A percentile compares a stretch with the other conserved stretches of the same genome.
These are phyloP conservation scores for Tupaia tana DNA, from an alignment of 2,113 vertebrate genomes.

Conservation along the genomic window DNA sequence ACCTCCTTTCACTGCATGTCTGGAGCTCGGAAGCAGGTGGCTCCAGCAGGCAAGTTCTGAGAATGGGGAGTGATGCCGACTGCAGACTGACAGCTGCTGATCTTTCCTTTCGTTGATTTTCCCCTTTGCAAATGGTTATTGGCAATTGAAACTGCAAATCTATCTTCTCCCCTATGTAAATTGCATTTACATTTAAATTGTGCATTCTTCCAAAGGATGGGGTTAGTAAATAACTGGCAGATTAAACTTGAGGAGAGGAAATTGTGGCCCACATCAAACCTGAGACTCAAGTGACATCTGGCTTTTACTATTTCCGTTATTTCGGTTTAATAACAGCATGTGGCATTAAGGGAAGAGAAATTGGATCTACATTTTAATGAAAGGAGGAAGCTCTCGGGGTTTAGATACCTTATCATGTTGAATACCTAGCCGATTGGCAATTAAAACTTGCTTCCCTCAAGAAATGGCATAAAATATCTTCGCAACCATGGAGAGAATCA, in stretches of 20 bases:
- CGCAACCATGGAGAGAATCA: conserved; percentile 21
- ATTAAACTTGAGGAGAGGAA: conserved; percentile 80
- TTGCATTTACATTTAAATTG: conserved; percentile 85
- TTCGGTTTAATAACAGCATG: conserved; percentile 80
- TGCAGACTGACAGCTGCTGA: conserved; percentile 74
- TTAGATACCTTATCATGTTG: conserved; percentile 80
- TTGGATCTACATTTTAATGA: conserved; percentile 83
- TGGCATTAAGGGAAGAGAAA: conserved; percentile 78
- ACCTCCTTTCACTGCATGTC: neutral
- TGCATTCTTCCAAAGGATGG: conserved; percentile 78
- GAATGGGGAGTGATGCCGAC: neutral
- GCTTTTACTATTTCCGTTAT: conserved; percentile 80
- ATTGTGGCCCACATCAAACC: conserved; percentile 77
- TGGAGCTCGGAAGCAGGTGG: conserved; percentile 50
- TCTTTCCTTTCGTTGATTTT: conserved; percentile 70
- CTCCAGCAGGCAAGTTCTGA: neutral
- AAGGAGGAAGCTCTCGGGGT: conserved; percentile 77
- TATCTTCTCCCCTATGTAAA: conserved; percentile 76
- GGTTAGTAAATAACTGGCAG: conserved; percentile 79
- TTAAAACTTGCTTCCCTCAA: conserved; percentile 77
- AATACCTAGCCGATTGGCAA: conserved; percentile 80
- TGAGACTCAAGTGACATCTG: conserved; percentile 82
- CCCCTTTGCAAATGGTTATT: conserved; percentile 77
- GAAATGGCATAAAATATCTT: conserved; percentile 67
- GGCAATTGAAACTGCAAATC: conserved; percentile 77